phyloP scores from a whole-genome alignment of 2,888 invertebrate genomes.

The Eustalomyia histrio region DNA sequence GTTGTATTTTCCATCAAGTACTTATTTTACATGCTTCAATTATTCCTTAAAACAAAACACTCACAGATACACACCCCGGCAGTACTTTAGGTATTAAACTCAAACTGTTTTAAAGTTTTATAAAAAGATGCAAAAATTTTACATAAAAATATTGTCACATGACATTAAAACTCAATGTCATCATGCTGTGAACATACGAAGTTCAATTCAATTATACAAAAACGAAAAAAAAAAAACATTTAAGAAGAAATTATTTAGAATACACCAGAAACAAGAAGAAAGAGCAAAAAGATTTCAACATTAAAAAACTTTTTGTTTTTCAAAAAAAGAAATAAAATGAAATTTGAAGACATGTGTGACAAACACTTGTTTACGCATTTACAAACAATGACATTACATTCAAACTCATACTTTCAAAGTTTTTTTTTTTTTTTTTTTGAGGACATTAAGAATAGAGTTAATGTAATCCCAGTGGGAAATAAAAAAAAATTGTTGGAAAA shows the following conservation, averaged over 20 bases:
- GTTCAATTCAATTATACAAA: conserved; percentile 51
- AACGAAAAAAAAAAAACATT: conserved; percentile 35
- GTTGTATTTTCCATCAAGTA: background rate
- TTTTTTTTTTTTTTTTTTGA: too few relatives aligned
- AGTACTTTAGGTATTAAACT: conserved; percentile 28
- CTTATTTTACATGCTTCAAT: conserved; percentile 34
- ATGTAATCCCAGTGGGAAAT: background rate
- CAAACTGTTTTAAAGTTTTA: conserved; percentile 11
- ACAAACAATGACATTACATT: conserved; percentile 35
- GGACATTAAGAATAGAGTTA: background rate
- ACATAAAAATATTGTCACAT: conserved; percentile 51
- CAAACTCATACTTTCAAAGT: conserved; percentile 1
- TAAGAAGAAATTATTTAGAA: conserved; percentile 51
- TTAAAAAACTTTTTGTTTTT: conserved; percentile 34
- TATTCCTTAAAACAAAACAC: conserved; percentile 8
- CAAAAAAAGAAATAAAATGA: background rate
- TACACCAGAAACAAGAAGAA: conserved; percentile 22
- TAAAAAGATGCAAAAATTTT: conserved; percentile 7
- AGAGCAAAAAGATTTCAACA: conserved; percentile 19
- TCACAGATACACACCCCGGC: background rate
- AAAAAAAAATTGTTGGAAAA: background rate
- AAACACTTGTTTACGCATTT: conserved; percentile 66
- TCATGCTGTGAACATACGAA: conserved; percentile 23
- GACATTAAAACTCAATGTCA: conserved; percentile 59
- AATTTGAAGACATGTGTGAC: conserved; percentile 56